A percentile compares a stretch with the other conserved stretches of the same genome.
Conservation (phyloP, 2,888 invertebrate species). For the Chymomyza amoena region DNA sequence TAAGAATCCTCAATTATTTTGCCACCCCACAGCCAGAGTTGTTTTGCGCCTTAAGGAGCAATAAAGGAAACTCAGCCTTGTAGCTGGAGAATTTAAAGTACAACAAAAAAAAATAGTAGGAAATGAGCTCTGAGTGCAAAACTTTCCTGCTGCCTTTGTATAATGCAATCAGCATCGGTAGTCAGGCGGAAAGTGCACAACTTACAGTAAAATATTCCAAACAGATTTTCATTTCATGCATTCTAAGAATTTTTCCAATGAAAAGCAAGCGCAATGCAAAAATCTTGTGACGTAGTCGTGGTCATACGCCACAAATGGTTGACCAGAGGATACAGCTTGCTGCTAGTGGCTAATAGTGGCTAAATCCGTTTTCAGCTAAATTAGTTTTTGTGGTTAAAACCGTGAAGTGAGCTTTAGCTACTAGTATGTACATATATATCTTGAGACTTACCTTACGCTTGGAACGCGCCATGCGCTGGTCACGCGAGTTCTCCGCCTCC, state of each 20-base stretch:
- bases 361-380: conserved; percentile 44
- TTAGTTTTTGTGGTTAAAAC: conserved; percentile 69
- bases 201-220: conserved; percentile 12
- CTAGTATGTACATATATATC: not conserved
- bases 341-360: conserved; percentile 29
- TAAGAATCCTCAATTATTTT: not conserved
- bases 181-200: conserved; percentile 35
- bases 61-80: not conserved
- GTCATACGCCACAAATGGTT: not conserved
- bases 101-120: too few species aligned
- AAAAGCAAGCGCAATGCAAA: not conserved
- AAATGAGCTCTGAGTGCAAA: not conserved
- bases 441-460: conserved; percentile 87
- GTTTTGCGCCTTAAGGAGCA: not conserved
- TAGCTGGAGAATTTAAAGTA: not conserved
- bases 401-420: not conserved
- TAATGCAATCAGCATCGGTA: conserved; percentile 4
- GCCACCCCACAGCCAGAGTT: not conserved
- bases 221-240: conserved; percentile 1
- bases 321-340: not conserved
- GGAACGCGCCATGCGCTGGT: conserved; percentile 89
- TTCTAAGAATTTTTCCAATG: not conserved
- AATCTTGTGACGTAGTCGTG: not conserved
- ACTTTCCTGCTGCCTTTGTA: not conserved
- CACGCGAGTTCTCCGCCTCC: conserved; percentile 90